phyloP scores from a whole-genome alignment of 2,113 vertebrate species.

The Notarius quadriscutis region DNA sequence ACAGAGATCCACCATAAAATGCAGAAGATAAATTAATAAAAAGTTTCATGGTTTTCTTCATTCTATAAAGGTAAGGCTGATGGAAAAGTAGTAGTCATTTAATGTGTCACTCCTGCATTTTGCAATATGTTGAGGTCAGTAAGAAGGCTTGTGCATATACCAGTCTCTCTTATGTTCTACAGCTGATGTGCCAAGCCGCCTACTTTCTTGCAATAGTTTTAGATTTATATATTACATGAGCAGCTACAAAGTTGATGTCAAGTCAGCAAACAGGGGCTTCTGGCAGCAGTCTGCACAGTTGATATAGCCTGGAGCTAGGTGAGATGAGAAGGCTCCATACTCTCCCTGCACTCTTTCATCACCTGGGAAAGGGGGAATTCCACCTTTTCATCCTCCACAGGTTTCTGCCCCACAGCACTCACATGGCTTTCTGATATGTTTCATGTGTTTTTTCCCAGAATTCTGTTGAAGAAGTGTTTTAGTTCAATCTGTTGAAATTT shows the following conservation, averaged over 20 bases:
- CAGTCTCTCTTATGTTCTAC: neutral
- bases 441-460: constrained; percentile 22
- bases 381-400: constrained; percentile 49
- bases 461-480: constrained; percentile 1
- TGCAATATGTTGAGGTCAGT: neutral
- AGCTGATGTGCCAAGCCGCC: neutral
- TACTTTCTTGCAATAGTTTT: neutral
- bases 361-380: constrained; percentile 58
- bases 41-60: neutral
- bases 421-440: constrained; percentile 22
- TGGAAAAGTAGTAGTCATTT: neutral
- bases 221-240: neutral
- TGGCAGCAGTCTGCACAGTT: constrained; percentile 22
- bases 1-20: neutral
- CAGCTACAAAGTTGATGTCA: constrained; percentile 28
- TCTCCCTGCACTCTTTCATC: constrained; percentile 51
- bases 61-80: neutral
- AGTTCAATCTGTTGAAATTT: constrained; percentile 12
- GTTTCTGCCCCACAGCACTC: constrained; percentile 54
- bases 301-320: constrained; percentile 23
- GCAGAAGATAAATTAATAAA: neutral
- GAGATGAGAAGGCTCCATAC: constrained; percentile 28
- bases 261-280: constrained; percentile 16
- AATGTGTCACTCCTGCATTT: neutral
- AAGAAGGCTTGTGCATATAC: neutral